Base-by-base conservation (phyloP, 2,797 vertebrate species). In the Onychomys leucogaster region DNA sequence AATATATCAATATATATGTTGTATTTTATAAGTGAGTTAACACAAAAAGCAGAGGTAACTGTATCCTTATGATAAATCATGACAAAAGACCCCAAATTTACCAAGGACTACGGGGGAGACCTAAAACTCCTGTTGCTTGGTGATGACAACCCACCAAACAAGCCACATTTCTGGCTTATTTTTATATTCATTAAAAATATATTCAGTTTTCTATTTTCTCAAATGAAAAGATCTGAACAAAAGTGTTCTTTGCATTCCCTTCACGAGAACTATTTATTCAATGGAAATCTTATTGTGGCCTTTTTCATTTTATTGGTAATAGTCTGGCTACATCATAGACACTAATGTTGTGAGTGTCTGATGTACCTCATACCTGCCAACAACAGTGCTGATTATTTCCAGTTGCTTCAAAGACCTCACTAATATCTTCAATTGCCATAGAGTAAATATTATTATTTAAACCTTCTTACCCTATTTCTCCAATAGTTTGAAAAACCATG, bases 241-340 rank as follows among this genome's bases (percentile, higher is more conserved):
- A 94, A 81, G 78, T 55, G 52, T 71, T 52, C 34, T 91, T 94
- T 89, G 32, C 86, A 77, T 97, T 92, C 71, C 8, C 82, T 96
- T 94, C 91, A 59, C 65, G 41, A 95, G 43, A 34, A 34, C 89
- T 95, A 71, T 95, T 97, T 97, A 93, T 71, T 95, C 97, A 96
- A 95, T 92, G 95, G n/a, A 88, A 97, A 90, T 96, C 65, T 96
- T 88, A 93, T 59, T 91, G 65, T 78, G 4, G 90, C 94, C 11
- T 88, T 95, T 94, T 96, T 73, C 37, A 63, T 84, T 96, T 96
- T 95, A 90, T 93, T 90, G 55, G 90, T 96, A 96, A 97, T 95
- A 37, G 52, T 75, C 73, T 94, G 77, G 5, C 83, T 90, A 73
- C 41, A 55, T 94, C 97, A 93, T 71, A 92, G 94, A 95, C 91